These are phyloP conservation scores for Borostomias antarcticus DNA, from an alignment of 2,797 vertebrate genomes.

Conservation along the genomic window DNA sequence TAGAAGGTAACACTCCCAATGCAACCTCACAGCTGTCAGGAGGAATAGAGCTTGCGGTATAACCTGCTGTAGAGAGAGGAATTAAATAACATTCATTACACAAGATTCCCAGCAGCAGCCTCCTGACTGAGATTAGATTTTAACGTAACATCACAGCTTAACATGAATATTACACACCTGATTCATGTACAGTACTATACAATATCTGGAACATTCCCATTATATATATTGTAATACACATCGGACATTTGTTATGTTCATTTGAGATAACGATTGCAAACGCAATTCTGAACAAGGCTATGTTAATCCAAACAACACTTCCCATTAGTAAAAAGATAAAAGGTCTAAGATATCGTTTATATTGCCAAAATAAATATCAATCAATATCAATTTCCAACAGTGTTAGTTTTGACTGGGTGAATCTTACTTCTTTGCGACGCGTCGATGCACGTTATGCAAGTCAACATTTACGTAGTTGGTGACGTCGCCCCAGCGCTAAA, in stretches of 20 bases:
- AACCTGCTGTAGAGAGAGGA: slow-evolving; percentile 38
- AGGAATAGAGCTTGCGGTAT: slow-evolving; percentile 22
- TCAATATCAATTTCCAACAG: no score
- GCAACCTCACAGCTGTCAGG: not conserved
- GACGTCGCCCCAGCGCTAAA: no score
- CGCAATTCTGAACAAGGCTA: slow-evolving; percentile 2
- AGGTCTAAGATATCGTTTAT: no score
- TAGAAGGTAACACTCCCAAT: no score
- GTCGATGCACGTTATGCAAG: no score
- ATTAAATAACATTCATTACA: slow-evolving; percentile 59
- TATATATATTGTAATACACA: not conserved
- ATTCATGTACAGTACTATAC: slow-evolving; percentile 42
- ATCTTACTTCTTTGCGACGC: no score
- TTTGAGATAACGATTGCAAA: slow-evolving; percentile 6
- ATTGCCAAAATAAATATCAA: not conserved
- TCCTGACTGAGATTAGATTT: slow-evolving; percentile 32
- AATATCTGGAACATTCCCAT: slow-evolving; percentile 26
- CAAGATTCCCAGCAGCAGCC: slow-evolving; percentile 53
- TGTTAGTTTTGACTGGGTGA: no score
- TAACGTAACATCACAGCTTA: slow-evolving; percentile 35
- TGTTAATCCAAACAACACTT: slow-evolving; percentile 22
- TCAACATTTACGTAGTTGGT: no score
- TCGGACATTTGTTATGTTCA: slow-evolving; percentile 12
- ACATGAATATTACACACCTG: slow-evolving; percentile 50
- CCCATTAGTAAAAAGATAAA: slow-evolving; percentile 16